phyloP scores from a whole-genome alignment of 2,797 vertebrate species.

The Sebastiscus albofasciatus region DNA sequence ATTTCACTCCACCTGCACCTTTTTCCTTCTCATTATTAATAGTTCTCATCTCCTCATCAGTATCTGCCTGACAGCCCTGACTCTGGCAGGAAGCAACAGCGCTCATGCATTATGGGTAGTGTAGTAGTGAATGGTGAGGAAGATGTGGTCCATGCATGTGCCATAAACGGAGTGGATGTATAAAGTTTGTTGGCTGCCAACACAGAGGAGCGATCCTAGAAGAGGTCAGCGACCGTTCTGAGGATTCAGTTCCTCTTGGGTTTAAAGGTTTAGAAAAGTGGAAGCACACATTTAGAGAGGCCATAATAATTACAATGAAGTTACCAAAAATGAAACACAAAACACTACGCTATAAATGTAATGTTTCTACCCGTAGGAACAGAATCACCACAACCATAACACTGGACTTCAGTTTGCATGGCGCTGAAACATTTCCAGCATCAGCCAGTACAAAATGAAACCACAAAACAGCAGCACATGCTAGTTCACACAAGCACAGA shows the following conservation, averaged over 20 bases:
- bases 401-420: conserved; percentile 58
- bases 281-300: conserved; percentile 31
- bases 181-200: conserved; percentile 16
- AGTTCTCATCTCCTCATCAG: neutral
- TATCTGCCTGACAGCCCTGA: neutral
- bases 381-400: conserved; percentile 42
- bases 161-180: conserved; percentile 36
- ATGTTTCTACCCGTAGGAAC: conserved; percentile 1
- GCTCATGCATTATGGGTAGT: conserved; percentile 70
- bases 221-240: conserved; percentile 27
- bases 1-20: conserved; percentile 6
- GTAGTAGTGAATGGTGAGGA: conserved; percentile 56
- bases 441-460: conserved; percentile 54
- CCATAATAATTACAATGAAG: conserved; percentile 8
- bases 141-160: conserved; percentile 66
- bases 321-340: conserved; percentile 39
- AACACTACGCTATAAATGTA: conserved; percentile 2
- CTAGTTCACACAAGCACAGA: conserved; percentile 38
- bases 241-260: conserved; percentile 38
- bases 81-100: conserved; percentile 52
- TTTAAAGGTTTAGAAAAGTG: conserved; percentile 28
- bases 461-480: conserved; percentile 40
- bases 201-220: conserved; percentile 40
- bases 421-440: conserved; percentile 31
- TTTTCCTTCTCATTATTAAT: neutral